Evolutionary conservation across 2,113 vertebrate species (phyloP).

Genomic region (Capra hircus): DNA sequence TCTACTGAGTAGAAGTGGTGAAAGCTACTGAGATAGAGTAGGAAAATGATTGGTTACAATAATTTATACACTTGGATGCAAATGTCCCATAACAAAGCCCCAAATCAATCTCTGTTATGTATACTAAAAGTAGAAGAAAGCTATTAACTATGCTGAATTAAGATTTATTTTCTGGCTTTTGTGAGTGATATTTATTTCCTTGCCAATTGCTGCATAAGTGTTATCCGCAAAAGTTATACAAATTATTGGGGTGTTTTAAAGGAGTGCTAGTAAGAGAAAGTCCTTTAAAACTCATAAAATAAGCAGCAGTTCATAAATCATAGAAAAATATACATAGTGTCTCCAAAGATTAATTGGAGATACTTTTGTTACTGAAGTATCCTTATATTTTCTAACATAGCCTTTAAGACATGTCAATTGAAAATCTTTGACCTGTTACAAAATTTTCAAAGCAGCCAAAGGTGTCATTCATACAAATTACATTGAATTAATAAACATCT

Average conservation of each 20-base stretch:
- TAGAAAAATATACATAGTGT: not conserved
- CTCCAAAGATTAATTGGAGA: not conserved
- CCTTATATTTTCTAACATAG: not conserved
- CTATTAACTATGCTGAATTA: not conserved
- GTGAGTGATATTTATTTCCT: not conserved
- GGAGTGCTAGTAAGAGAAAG: not conserved
- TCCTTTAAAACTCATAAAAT: not conserved
- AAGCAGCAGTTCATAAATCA: not conserved
- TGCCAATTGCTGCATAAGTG: not conserved
- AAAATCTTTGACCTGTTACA: not conserved
- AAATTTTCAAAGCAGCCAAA: not conserved
- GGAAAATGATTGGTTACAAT: not conserved
- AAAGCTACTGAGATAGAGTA: not conserved
- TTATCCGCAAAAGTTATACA: not conserved
- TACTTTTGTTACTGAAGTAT: not conserved
- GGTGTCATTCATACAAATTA: not conserved
- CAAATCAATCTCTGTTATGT: not conserved
- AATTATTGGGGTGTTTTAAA: not conserved
- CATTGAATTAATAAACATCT: not conserved
- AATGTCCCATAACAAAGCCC: not conserved
- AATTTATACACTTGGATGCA: not conserved
- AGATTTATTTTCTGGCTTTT: slow-evolving; percentile 7
- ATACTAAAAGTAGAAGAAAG: not conserved
- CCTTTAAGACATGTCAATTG: not conserved
- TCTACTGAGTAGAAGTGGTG: not conserved